These are phyloP conservation scores for Temnothorax longispinosus DNA, from an alignment of 1,140 invertebrate genomes.

Conservation along the genomic window DNA sequence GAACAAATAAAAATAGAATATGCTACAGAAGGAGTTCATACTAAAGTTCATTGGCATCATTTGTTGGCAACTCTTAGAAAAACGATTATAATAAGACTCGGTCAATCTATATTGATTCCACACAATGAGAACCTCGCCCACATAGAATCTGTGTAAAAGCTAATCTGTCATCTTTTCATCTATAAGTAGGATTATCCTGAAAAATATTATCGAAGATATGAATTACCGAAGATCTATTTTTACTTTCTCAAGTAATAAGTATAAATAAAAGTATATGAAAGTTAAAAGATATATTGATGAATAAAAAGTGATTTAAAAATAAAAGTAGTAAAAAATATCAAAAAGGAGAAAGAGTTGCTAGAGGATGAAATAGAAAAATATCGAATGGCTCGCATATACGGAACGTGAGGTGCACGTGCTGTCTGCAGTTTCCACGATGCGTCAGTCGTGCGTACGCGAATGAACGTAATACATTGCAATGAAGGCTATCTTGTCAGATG, in stretches of 20 bases:
- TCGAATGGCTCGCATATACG: neutral
- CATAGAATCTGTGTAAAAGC: constrained; percentile 2
- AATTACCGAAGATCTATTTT: neutral
- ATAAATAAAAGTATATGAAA: neutral
- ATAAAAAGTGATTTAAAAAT: neutral
- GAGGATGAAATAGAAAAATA: constrained; percentile 3
- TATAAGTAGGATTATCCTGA: neutral
- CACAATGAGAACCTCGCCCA: neutral
- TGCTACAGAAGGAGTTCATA: neutral
- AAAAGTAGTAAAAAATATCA: neutral
- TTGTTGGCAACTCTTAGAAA: constrained; percentile 43
- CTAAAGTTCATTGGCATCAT: constrained; percentile 44
- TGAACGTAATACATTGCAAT: neutral
- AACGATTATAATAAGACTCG: constrained; percentile 23
- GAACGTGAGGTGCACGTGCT: constrained; percentile 24
- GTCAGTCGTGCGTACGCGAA: neutral
- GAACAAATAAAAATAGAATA: constrained; percentile 38
- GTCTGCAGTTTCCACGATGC: neutral
- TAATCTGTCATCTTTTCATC: constrained; percentile 32
- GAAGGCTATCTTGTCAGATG: constrained; percentile 6
- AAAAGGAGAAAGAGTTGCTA: neutral
- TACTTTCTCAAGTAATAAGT: neutral
- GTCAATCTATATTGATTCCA: constrained; percentile 44
- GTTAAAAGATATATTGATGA: neutral
- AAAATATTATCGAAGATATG: neutral